phyloP scores from a whole-genome alignment of 2,888 invertebrate species.

The Hecatera dysodea region DNA sequence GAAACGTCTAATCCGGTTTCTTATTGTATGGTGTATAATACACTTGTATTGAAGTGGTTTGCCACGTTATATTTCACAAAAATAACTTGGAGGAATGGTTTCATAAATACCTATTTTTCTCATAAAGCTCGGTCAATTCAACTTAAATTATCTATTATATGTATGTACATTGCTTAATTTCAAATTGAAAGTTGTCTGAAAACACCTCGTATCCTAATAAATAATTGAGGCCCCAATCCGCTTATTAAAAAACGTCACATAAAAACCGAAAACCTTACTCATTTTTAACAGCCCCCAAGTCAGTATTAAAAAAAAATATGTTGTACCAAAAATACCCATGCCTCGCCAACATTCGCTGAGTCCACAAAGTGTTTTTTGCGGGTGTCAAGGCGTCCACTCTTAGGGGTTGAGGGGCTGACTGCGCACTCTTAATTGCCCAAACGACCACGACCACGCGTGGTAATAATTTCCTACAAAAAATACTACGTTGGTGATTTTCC shows the following conservation, averaged over 20 bases:
- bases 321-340: conserved; percentile 41
- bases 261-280: conserved; percentile 9
- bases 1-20: conserved; percentile 22
- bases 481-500: conserved; percentile 43
- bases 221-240: neutral
- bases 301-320: conserved; percentile 47
- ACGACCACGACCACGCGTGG: conserved; percentile 55
- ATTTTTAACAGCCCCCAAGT: conserved; percentile 20
- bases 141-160: no score
- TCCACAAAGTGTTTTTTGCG: conserved; percentile 57
- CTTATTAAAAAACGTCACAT: no score
- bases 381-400: conserved; percentile 59
- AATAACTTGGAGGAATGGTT: neutral
- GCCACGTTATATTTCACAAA: neutral
- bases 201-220: neutral
- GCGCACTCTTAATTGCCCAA: conserved; percentile 63
- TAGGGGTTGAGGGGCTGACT: conserved; percentile 66
- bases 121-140: no score
- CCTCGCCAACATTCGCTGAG: conserved; percentile 41
- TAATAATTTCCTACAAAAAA: conserved; percentile 58
- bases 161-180: neutral
- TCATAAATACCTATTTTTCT: no score
- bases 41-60: neutral
- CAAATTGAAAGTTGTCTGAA: neutral
- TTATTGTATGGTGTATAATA: conserved; percentile 16